Evolutionary conservation across 2,113 vertebrate genomes (phyloP), one percentile per base, ranked within the genome.

Genomic region (Chauna torquata): DNA sequence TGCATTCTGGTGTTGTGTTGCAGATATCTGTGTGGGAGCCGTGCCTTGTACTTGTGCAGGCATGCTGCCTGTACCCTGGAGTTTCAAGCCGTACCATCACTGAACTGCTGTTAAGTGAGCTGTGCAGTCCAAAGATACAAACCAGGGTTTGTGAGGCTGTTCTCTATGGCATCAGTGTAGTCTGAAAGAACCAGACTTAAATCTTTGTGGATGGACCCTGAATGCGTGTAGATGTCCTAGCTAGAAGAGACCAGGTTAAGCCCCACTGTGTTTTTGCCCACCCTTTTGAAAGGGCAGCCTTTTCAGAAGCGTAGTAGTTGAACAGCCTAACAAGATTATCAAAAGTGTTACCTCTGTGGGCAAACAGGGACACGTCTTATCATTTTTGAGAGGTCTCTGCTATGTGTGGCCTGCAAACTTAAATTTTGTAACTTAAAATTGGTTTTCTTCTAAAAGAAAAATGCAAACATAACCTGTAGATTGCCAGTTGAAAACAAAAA

Each of bases 381-480:
- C 7, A 2, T 47, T 69, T 34, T 10, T 70, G 42, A 68, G 57
- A 6, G 5, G 8, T 36, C 27, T 86, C 64, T 62, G 16, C 44
- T 66, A 2, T 18, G 4, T 52, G 38, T 72, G 40, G 5, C 34
- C 42, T 71, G 15, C 92, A 91, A 59, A 38, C 3, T 8, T 82
- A n/a, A 30, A 9, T 70, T 81, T 47, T 45, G 7, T 71, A 47
- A 14, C 52, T 17, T 70, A 66, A 62, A 86, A 58, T 40, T 1
- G 4, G 11, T 88, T 84, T 86, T 10, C 20, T 94, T 94, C 77
- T 81, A 49, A 86, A 88, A 86, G 42, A 25, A 80, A 88, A 70
- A 7, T 11, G 36, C 14, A 58, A 62, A n/a, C 10, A 6, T 66
- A 58, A 54, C 11, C 10, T 57, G 20, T 65, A 83, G 36, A 65